Conservation (phyloP, 2,797 vertebrate species). For the Xenopus petersii region DNA sequence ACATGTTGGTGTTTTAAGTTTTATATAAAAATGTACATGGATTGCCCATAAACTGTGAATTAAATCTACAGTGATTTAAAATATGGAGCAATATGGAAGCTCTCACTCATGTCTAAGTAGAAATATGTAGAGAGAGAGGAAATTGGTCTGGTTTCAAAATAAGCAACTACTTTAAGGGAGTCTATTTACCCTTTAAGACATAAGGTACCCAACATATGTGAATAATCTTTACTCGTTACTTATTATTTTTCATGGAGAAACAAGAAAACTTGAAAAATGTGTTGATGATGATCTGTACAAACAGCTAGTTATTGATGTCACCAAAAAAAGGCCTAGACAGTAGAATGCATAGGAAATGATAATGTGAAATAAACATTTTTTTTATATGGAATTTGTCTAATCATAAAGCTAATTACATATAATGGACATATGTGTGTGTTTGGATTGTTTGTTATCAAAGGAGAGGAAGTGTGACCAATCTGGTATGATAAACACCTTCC, state of each 20-base stretch:
- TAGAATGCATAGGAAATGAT: slow-evolving; percentile 54
- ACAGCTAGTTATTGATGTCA: slow-evolving; percentile 41
- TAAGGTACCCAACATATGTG: too few species aligned
- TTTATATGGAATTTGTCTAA: slow-evolving; percentile 53
- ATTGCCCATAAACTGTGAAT: too few species aligned
- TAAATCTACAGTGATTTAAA: too few species aligned
- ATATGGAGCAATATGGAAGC: too few species aligned
- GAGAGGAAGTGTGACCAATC: slow-evolving; percentile 38
- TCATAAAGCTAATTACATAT: slow-evolving; percentile 46
- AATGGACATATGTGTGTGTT: slow-evolving; percentile 36
- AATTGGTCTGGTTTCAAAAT: too few species aligned
- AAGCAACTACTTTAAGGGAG: too few species aligned
- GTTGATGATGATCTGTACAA: slow-evolving; percentile 21
- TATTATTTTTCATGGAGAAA: background rate
- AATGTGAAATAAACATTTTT: slow-evolving; percentile 40
- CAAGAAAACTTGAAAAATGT: background rate
- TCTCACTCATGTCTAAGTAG: too few species aligned
- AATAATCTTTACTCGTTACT: background rate
- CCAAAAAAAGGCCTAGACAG: slow-evolving; percentile 44
- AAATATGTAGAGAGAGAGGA: too few species aligned
- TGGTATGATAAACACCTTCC: slow-evolving; percentile 43
- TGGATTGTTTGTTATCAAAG: slow-evolving; percentile 37
- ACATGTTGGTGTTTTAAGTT: too few species aligned
- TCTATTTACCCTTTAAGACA: too few species aligned
- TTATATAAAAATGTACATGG: too few species aligned